Conservation (phyloP, 2,113 vertebrate species). For the Scalopus aquaticus region DNA sequence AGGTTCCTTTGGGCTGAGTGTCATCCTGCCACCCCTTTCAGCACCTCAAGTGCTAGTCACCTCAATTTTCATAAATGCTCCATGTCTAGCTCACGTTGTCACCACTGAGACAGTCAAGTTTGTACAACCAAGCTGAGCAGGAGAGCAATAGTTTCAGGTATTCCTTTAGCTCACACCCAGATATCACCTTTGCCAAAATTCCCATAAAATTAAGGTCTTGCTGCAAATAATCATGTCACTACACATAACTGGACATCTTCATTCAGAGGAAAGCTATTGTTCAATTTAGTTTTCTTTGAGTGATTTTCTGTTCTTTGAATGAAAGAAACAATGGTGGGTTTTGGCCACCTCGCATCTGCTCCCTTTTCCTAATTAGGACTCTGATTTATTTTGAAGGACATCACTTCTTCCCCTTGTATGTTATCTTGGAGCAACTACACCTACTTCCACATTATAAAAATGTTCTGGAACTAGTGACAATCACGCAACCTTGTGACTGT, state of each 20-base stretch:
- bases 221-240: background rate
- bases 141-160: background rate
- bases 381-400: background rate
- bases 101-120: background rate
- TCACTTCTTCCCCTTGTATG: background rate
- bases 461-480: background rate
- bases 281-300: background rate
- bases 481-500: background rate
- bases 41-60: background rate
- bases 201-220: background rate
- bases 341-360: background rate
- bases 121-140: background rate
- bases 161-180: background rate
- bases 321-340: background rate
- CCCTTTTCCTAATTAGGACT: background rate
- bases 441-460: background rate
- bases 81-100: background rate
- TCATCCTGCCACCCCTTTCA: background rate
- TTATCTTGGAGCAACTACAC: background rate
- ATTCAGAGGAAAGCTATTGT: background rate
- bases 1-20: background rate
- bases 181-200: background rate
- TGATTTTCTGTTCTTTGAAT: background rate
- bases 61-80: background rate
- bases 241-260: background rate